Conservation (phyloP, 2,888 invertebrate species). For the Eueremaeus valkanovi region DNA sequence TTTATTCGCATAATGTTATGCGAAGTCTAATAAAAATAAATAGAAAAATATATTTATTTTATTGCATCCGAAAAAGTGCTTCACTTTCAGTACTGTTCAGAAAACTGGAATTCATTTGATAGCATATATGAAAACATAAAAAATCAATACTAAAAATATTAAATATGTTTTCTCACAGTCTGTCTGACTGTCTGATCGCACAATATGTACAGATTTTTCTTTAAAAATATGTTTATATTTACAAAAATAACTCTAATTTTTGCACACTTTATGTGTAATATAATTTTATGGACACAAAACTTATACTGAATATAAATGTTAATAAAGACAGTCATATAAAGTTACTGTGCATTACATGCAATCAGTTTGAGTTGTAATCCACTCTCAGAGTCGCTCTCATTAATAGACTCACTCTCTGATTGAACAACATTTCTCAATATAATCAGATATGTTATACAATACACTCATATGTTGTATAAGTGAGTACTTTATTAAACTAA, state of each 20-base stretch:
- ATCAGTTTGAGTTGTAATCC: no score
- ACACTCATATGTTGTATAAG: no score
- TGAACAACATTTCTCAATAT: no score
- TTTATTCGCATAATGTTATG: neutral
- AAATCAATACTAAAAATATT: neutral
- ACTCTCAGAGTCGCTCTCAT: no score
- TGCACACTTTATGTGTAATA: no score
- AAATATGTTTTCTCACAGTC: neutral
- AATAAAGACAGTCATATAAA: no score
- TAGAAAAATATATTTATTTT: neutral
- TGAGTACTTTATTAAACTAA: neutral
- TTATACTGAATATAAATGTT: no score
- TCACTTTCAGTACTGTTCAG: neutral
- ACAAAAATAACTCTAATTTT: no score
- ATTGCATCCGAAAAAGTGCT: neutral
- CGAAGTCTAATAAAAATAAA: neutral
- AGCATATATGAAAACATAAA: neutral
- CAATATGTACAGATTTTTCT: neutral
- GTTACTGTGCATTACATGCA: no score
- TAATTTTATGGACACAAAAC: no score
- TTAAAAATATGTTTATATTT: neutral
- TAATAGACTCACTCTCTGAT: no score
- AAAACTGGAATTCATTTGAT: neutral
- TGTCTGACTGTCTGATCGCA: neutral
- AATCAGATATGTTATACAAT: no score